Percentiles rank a stretch among this genome's conserved stretches.
These are phyloP conservation scores for Nomada lathburiana DNA, from an alignment of 2,888 invertebrate species.

Conservation along the genomic window DNA sequence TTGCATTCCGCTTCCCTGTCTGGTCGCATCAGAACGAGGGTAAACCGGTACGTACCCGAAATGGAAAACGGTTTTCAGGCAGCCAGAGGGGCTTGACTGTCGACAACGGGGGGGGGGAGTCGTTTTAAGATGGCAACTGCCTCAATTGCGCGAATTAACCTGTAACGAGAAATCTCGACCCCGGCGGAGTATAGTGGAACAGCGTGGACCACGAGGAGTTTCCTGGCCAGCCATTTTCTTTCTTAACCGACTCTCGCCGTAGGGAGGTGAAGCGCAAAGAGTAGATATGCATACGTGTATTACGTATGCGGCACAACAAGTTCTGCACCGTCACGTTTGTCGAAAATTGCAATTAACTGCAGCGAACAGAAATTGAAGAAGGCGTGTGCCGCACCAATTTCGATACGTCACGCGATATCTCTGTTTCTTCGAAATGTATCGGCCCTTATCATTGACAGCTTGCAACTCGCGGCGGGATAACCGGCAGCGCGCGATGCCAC, in stretches of 20 bases:
- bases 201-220: conserved; percentile 47
- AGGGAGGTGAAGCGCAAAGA: neutral
- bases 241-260: conserved; percentile 46
- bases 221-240: conserved; percentile 60
- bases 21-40: conserved; percentile 51
- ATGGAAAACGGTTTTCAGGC: conserved; percentile 62
- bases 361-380: neutral
- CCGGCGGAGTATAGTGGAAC: conserved; percentile 56
- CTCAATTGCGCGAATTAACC: conserved; percentile 75
- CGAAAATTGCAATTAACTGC: neutral
- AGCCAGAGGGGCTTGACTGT: conserved; percentile 27
- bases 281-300: neutral
- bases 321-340: neutral
- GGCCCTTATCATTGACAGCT: conserved; percentile 67
- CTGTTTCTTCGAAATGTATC: conserved; percentile 51
- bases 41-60: conserved; percentile 52
- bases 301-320: neutral
- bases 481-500: conserved; percentile 41
- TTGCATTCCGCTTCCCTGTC: conserved; percentile 19
- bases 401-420: conserved; percentile 28
- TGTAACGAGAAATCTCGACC: conserved; percentile 75
- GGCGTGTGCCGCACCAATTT: neutral
- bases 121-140: conserved; percentile 74
- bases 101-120: conserved; percentile 32
- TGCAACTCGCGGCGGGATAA: conserved; percentile 56